A percentile compares a stretch with the other conserved stretches of the same genome.
Evolutionary conservation across 2,113 vertebrate genomes (phyloP).

Genomic region (Leucopsar rothschildi): DNA sequence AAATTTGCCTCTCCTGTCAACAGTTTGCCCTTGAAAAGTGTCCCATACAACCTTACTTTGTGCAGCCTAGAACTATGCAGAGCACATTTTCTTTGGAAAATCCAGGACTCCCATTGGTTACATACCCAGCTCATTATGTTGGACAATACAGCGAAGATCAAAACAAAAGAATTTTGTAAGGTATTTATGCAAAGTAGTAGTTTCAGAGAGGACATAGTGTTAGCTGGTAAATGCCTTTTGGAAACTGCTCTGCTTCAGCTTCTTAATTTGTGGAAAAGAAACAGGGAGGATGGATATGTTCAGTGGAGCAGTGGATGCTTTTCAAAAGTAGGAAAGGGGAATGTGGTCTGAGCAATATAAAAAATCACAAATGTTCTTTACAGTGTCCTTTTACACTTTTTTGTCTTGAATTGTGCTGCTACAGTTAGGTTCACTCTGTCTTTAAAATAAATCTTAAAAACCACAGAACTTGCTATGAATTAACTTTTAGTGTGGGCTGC

Average conservation of each 20-base stretch:
- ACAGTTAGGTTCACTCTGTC: not conserved
- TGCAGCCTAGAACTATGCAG: not conserved
- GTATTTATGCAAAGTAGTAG: not conserved
- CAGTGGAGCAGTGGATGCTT: not conserved
- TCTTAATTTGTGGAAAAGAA: not conserved
- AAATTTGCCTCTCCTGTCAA: not conserved
- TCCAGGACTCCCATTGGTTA: not conserved
- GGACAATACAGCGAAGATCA: not conserved
- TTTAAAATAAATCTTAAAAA: not conserved
- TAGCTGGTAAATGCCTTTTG: not conserved
- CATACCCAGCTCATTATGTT: not conserved
- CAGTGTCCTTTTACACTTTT: not conserved
- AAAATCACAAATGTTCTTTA: not conserved
- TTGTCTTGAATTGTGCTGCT: not conserved
- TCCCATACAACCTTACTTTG: not conserved
- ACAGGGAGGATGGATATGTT: not conserved
- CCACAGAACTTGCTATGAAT: not conserved
- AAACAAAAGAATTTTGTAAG: not conserved
- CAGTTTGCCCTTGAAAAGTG: not conserved
- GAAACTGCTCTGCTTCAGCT: not conserved
- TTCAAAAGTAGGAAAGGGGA: not conserved
- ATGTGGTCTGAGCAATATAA: not conserved
- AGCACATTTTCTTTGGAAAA: not conserved
- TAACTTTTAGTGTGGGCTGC: not conserved
- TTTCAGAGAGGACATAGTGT: not conserved